Evolutionary conservation across 2,888 invertebrate species (phyloP).

Genomic region (Acronicta aceris): DNA sequence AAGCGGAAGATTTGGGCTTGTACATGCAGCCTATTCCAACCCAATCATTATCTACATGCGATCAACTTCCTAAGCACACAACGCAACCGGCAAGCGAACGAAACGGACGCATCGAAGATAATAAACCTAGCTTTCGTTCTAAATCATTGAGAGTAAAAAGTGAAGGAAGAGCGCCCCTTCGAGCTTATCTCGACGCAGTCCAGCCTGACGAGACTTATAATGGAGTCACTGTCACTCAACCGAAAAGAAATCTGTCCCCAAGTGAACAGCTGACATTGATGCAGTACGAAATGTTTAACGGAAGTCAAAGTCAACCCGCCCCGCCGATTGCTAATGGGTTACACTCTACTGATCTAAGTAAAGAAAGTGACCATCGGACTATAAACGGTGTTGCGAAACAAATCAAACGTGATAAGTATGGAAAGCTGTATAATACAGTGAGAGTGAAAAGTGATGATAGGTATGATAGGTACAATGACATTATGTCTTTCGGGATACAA

Average conservation of each 20-base stretch:
- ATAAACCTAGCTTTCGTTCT: conserved; percentile 85
- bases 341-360: conserved; percentile 74
- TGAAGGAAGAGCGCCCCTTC: conserved; percentile 84
- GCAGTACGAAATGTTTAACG: conserved; percentile 84
- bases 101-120: conserved; percentile 81
- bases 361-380: conserved; percentile 87
- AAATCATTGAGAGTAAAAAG: conserved; percentile 88
- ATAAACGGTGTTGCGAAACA: conserved; percentile 79
- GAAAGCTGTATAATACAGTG: conserved; percentile 85
- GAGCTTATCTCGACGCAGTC: conserved; percentile 78
- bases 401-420: conserved; percentile 84
- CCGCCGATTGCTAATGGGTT: conserved; percentile 74
- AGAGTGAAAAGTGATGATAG: conserved; percentile 87
- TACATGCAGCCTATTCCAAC: conserved; percentile 85
- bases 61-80: conserved; percentile 82
- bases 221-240: conserved; percentile 87
- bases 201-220: conserved; percentile 74
- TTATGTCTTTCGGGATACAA: conserved; percentile 74
- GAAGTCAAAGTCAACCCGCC: conserved; percentile 72
- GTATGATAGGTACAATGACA: conserved; percentile 84
- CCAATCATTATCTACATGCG: conserved; percentile 83
- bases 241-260: conserved; percentile 86
- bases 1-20: conserved; percentile 84
- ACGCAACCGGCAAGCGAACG: conserved; percentile 77
- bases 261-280: conserved; percentile 86